phyloP scores from a whole-genome alignment of 2,888 invertebrate genomes.

The Beris chalybata region DNA sequence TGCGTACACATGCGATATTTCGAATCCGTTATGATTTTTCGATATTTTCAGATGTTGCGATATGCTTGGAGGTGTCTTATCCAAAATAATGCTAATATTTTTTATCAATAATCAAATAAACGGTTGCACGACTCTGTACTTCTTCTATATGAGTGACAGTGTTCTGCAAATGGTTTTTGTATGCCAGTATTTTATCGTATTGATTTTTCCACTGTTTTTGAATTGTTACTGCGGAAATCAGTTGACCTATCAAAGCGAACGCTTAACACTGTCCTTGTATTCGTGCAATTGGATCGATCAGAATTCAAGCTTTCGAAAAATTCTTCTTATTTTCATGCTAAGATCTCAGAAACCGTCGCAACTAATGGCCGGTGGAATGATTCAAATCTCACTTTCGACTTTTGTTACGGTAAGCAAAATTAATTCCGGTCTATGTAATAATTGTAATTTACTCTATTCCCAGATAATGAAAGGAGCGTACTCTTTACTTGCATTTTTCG shows the following conservation, averaged over 20 bases:
- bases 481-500: constrained; percentile 18
- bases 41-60: constrained; percentile 3
- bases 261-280: constrained; percentile 11
- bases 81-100: constrained; percentile 6
- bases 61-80: neutral
- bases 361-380: constrained; percentile 9
- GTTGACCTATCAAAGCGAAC: neutral
- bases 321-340: constrained; percentile 18
- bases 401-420: neutral
- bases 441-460: neutral
- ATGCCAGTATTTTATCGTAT: constrained; percentile 25
- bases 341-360: constrained; percentile 3
- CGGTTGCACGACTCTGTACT: constrained; percentile 12
- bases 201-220: constrained; percentile 8
- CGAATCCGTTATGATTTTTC: neutral
- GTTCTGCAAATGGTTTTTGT: constrained; percentile 33
- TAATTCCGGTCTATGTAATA: neutral
- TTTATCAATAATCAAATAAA: constrained; percentile 5
- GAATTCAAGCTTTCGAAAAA: constrained; percentile 14
- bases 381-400: neutral
- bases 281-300: constrained; percentile 24
- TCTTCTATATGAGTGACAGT: constrained; percentile 17
- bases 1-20: neutral
- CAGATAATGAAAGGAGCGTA: constrained; percentile 15
- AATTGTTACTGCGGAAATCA: constrained; percentile 16